Evolutionary conservation across 2,113 vertebrate species (phyloP), one percentile per base, ranked within the genome.

Genomic region (Oplegnathus fasciatus): DNA sequence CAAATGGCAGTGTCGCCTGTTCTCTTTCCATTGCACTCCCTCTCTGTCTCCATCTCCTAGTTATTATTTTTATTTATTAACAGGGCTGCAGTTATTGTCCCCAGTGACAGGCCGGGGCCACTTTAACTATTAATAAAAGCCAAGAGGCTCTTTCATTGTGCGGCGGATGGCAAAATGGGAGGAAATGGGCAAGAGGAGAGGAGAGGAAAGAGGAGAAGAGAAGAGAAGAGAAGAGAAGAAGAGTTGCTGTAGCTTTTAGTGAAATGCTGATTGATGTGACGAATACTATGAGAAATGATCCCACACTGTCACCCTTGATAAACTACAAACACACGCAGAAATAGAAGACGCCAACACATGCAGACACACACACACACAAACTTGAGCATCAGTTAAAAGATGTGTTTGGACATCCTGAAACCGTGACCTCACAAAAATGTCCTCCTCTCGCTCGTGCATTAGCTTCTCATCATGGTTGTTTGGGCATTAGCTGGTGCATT

Each of bases 31-130:
- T 86, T 93, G 95, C 94, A 88, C 94, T 82, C 90, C 93, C 95
- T 96, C 96, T 95, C 92, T 94, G 94, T 93, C 91, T 91, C 94
- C 86, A 94, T 96, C 96, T 94, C 75, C 89, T 95, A 96, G 97
- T 94, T 96, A 95, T 97, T 96, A 96, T 96, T 96, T 96, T 96
- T 97, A 97, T 96, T 97, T 97, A 97, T 97, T 97, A 97, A 97
- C 96, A 97, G 95, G 95, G 95, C 93, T 92, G 93, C 93, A 75
- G 94, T 94, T 93, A 96, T 97, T 95, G 96, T 96, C 94, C 96
- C 96, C 92, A 88, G 90, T 96, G 96, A 97, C 95, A 96, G 96
- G 86, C 90, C 90, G 91, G 92, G 95, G 94, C 93, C 96, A 96
- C 96, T 98, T 97, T 96, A 96, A 97, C 96, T 97, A 97, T 97